These are phyloP conservation scores for Brotula barbata DNA, from an alignment of 2,797 vertebrate genomes.

Conservation along the genomic window DNA sequence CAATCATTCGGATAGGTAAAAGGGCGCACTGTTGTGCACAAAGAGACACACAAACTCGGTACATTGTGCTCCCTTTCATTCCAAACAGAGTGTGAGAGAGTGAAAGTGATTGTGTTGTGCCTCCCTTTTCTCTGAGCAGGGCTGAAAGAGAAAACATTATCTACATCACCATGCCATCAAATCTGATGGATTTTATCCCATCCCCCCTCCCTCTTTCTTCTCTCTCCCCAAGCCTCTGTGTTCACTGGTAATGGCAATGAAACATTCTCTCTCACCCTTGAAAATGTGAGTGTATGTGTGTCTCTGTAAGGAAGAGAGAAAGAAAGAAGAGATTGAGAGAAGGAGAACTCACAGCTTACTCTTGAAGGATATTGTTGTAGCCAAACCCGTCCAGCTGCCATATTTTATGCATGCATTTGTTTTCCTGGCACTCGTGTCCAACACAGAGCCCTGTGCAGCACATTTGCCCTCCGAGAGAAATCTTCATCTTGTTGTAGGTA, in stretches of 20 bases:
- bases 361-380: conserved; percentile 74
- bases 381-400: conserved; percentile 47
- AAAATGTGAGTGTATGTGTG: conserved; percentile 63
- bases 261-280: conserved; percentile 71
- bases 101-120: conserved; percentile 66
- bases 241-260: conserved; percentile 71
- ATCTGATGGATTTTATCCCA: conserved; percentile 75
- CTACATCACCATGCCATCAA: conserved; percentile 80
- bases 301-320: conserved; percentile 39
- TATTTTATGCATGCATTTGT: conserved; percentile 70
- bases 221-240: conserved; percentile 55
- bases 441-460: conserved; percentile 45
- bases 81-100: conserved; percentile 57
- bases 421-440: conserved; percentile 45
- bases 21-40: conserved; percentile 62
- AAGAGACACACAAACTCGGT: conserved; percentile 57
- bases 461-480: conserved; percentile 34
- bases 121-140: conserved; percentile 68
- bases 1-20: conserved; percentile 69
- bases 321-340: conserved; percentile 13
- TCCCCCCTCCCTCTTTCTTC: conserved; percentile 21
- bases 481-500: conserved; percentile 50
- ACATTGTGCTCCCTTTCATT: conserved; percentile 61
- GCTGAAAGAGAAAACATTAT: conserved; percentile 77
- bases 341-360: conserved; percentile 54